Base-by-base conservation (phyloP, 2,888 invertebrate genomes). In the Noctua comes region DNA sequence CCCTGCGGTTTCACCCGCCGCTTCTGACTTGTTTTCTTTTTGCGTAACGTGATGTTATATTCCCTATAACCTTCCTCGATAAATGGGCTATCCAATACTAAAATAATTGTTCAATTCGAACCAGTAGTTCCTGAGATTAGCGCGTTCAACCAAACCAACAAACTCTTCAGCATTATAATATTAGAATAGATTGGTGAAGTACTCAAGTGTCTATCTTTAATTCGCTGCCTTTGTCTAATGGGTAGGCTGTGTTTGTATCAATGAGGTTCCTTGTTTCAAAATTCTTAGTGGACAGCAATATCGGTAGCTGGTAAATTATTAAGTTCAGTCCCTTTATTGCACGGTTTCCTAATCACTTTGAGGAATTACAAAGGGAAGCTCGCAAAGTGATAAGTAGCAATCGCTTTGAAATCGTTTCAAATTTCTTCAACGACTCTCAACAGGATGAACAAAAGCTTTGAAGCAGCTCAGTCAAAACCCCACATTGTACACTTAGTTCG, bases 251-350 rank as follows among this genome's bases (percentile, higher is more conserved):
- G n/a, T 59, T 66, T 59, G 36, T 51, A 36, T 24, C 31, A 18
- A n/a, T 57, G 43, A 36, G 68, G 57, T 27, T 40, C 31, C 31
- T 31, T 40, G 36, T 81, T 74, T 65, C 27, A 0, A 65, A 72
- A 31, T n/a, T 36, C 24, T 62, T 46, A 27, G 24, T 36, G 62
- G 66, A 31, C 11, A 54, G 27, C 13, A 57, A 64, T 54, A 59
- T 36, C 18, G 18, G 21, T 27, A 13, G 27, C 6, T 16, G 5
- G 4, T n/a, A 43, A 82, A 68, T 64, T n/a, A n/a, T 16, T 21
- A 54, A 27, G 10, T 59, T 80, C 8, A 51, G 51, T 27, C 27
- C 18, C 6, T 74, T 36, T 21, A 11, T 10, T 31, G 18, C 2
- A n/a, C 62, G 21, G 43, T 18, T 65, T 80, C 16, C 13, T 57